These are phyloP conservation scores for Acronicta psi DNA, from an alignment of 2,888 invertebrate species.

Conservation along the genomic window DNA sequence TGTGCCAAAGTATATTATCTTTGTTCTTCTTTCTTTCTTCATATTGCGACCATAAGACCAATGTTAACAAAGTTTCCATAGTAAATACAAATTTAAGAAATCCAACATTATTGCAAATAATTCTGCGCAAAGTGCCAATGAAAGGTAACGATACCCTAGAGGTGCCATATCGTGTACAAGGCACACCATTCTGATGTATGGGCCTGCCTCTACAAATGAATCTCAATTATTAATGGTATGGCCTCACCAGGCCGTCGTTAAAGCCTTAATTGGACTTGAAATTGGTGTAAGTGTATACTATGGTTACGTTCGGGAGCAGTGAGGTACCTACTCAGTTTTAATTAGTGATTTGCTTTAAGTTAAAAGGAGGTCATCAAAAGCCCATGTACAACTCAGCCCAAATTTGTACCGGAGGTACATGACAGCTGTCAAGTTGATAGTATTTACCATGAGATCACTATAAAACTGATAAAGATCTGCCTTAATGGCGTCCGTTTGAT, in stretches of 20 bases:
- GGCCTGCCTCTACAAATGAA: slow-evolving; percentile 32
- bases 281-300: slow-evolving; percentile 11
- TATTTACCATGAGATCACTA: no score
- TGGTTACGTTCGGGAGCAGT: not conserved
- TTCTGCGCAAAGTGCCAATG: slow-evolving; percentile 18
- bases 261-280: slow-evolving; percentile 25
- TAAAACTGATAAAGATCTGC: no score
- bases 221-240: slow-evolving; percentile 41
- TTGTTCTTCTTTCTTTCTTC: no score
- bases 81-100: slow-evolving; percentile 9
- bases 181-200: slow-evolving; percentile 27
- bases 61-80: not conserved
- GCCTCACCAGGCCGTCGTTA: slow-evolving; percentile 20
- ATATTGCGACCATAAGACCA: no score
- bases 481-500: no score
- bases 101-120: not conserved
- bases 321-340: not conserved
- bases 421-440: no score
- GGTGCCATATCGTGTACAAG: slow-evolving; percentile 14
- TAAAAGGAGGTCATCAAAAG: no score
- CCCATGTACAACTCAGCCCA: no score
- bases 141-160: slow-evolving; percentile 10
- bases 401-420: no score
- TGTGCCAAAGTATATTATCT: no score
- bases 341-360: not conserved